Base-by-base conservation (phyloP, 2,113 vertebrate genomes). In the Phalacrocorax pelagicus region DNA sequence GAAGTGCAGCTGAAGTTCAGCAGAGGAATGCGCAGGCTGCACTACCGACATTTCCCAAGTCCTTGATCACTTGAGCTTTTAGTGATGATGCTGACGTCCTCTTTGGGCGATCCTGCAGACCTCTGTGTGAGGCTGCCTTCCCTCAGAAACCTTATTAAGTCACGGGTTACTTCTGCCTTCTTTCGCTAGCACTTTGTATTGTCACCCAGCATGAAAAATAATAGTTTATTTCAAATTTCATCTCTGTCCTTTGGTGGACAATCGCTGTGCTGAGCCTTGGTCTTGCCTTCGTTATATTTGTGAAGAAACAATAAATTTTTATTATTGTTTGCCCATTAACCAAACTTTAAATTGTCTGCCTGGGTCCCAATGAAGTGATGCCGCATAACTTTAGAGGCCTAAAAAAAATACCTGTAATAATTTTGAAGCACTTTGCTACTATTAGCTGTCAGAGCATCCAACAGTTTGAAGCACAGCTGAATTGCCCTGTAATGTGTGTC, bases 21-120 rank as follows among this genome's bases (percentile, higher is more conserved):
- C 49, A 78, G 44, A 67, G 65, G 38, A 63, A 62, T 0, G 3
- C 22, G 57, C 55, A 57, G 27, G 29, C 46, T 36, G 47, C 11
- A 6, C 14, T 26, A 22, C 21, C 0, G 2, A 34, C 0, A 1
- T 36, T 36, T 81, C 52, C 34, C 29, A 23, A 54, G 6, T 32
- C 54, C 47, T 59, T 40, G 30, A 14, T 49, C 1, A 2, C 34
- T 40, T 44, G 27, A 57, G 21, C 23, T 88, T 82, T 49, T 46
- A 16, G 46, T 13, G 5, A 21, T 19, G 49, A 38, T 21, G 36
- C 7, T 40, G 36, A 44, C 1, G 1, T 32, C 1, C 9, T 74
- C 20, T 32, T 42, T 42, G 55, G 7, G 9, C 2, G 19, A 21
- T 11, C 18, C 42, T 62, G 42, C 63, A 79, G 42, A 71, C 14